A percentile compares a stretch with the other conserved stretches of the same genome.
phyloP scores from a whole-genome alignment of 2,888 invertebrate species.

The Proisotoma minuta region DNA sequence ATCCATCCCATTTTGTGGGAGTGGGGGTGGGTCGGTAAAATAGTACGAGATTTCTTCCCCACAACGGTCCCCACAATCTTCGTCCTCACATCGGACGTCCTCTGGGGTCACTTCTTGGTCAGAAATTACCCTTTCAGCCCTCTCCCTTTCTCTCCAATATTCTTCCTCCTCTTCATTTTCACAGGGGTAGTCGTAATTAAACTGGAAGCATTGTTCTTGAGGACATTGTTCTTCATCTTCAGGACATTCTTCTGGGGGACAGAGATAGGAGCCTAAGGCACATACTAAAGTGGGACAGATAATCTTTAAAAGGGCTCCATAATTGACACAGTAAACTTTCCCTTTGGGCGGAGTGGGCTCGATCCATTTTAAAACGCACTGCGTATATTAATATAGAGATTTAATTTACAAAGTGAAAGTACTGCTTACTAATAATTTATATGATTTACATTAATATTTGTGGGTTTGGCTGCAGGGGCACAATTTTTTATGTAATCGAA shows the following conservation, averaged over 20 bases:
- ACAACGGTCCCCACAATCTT: constrained; percentile 14
- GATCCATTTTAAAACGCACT: constrained; percentile 33
- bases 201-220: background rate
- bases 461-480: constrained; percentile 19
- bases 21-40: constrained; percentile 3
- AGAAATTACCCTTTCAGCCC: background rate
- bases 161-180: background rate
- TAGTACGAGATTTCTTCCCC: constrained; percentile 8
- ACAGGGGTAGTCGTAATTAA: background rate
- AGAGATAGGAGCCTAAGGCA: constrained; percentile 13
- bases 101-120: constrained; percentile 21
- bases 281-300: constrained; percentile 33
- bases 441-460: constrained; percentile 19
- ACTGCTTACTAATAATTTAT: too few relatives aligned
- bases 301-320: constrained; percentile 27
- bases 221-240: constrained; percentile 1
- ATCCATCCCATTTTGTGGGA: constrained; percentile 12
- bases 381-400: background rate
- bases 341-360: constrained; percentile 16
- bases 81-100: constrained; percentile 18
- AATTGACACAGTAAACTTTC: constrained; percentile 32
- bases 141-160: background rate
- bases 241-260: background rate
- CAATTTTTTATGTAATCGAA: constrained; percentile 27
- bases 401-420: constrained; percentile 7